A percentile compares a stretch with the other conserved stretches of the same genome.
Evolutionary conservation across 2,888 invertebrate species (phyloP).

Genomic region (Cheilosia pagana): DNA sequence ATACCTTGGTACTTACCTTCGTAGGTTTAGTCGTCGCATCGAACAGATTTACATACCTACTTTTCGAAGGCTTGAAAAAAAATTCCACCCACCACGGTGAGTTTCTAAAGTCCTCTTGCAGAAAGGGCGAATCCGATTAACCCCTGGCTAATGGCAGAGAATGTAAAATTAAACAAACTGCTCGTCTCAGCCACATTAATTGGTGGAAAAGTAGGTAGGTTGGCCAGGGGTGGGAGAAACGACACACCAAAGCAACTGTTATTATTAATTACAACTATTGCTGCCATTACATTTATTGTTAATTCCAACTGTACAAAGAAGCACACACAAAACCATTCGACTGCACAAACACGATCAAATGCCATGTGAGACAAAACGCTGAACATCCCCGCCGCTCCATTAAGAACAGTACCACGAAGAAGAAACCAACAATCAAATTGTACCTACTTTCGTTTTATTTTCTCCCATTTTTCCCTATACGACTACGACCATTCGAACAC

Average conservation of each 20-base stretch:
- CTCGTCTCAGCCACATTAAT: slow-evolving; percentile 7
- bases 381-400: slow-evolving; percentile 57
- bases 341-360: slow-evolving; percentile 73
- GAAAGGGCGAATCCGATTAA: background rate
- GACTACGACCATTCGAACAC: slow-evolving; percentile 20
- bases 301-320: slow-evolving; percentile 65
- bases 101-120: no score
- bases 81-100: no score
- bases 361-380: slow-evolving; percentile 73
- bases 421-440: slow-evolving; percentile 71
- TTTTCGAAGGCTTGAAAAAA: no score
- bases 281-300: slow-evolving; percentile 73
- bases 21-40: no score
- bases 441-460: slow-evolving; percentile 49
- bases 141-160: background rate
- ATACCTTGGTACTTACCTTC: no score
- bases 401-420: slow-evolving; percentile 54
- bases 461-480: slow-evolving; percentile 12
- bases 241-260: slow-evolving; percentile 70
- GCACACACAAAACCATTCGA: slow-evolving; percentile 60
- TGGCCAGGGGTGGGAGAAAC: slow-evolving; percentile 19
- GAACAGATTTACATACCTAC: no score
- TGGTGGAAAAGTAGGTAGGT: background rate
- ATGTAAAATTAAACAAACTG: slow-evolving; percentile 38
- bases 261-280: slow-evolving; percentile 72